These are phyloP conservation scores for Ooceraea biroi DNA, from an alignment of 1,140 invertebrate genomes.

Conservation along the genomic window DNA sequence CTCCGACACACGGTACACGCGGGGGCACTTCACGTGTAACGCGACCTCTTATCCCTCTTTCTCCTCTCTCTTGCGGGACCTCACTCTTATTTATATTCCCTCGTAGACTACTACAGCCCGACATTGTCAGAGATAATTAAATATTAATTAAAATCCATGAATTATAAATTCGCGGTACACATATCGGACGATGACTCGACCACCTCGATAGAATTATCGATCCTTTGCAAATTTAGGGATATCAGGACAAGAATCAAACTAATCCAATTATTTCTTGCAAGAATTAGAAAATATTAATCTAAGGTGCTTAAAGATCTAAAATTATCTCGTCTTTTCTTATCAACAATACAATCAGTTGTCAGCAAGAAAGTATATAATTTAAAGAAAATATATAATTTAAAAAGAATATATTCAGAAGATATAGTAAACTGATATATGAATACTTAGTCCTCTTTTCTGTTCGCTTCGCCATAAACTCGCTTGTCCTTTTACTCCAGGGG, in stretches of 20 bases:
- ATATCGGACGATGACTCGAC: background rate
- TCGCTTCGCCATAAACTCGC: conserved; percentile 1
- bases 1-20: conserved; percentile 65
- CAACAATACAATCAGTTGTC: too few species aligned
- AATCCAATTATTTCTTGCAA: too few species aligned
- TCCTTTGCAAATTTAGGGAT: background rate
- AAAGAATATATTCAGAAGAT: too few species aligned
- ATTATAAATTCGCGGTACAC: conserved; percentile 16
- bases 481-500: background rate
- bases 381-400: too few species aligned
- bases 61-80: conserved; percentile 16
- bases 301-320: too few species aligned
- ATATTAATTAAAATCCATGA: conserved; percentile 66
- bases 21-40: conserved; percentile 46
- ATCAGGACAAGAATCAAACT: background rate
- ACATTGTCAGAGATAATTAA: conserved; percentile 67
- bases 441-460: background rate
- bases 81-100: conserved; percentile 75
- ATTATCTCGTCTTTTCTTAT: too few species aligned
- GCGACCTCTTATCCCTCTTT: conserved; percentile 6
- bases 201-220: too few species aligned
- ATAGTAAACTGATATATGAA: background rate
- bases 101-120: conserved; percentile 21
- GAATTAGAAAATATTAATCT: too few species aligned
- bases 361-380: too few species aligned